These are phyloP conservation scores for Nephrocerus scutellatus DNA, from an alignment of 2,888 invertebrate genomes.

Conservation along the genomic window DNA sequence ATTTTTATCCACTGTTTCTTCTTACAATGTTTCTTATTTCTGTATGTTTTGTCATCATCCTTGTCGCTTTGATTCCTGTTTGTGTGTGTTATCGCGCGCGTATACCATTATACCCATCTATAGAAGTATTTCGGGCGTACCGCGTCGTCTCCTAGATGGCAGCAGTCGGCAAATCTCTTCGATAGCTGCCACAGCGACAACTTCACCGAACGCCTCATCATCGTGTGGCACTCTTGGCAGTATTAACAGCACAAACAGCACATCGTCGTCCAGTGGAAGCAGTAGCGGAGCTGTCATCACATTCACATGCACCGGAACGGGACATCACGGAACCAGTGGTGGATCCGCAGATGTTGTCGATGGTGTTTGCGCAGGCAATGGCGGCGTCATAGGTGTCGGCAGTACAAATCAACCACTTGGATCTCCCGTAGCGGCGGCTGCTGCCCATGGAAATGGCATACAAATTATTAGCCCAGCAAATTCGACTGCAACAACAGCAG, in stretches of 20 bases:
- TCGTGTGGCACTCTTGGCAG: conserved; percentile 40
- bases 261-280: conserved; percentile 40
- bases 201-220: conserved; percentile 26
- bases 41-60: not conserved
- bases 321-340: not conserved
- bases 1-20: too few species aligned
- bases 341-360: conserved; percentile 25
- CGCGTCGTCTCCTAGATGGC: conserved; percentile 46
- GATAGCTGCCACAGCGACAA: conserved; percentile 31
- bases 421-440: conserved; percentile 22
- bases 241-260: conserved; percentile 37
- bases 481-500: conserved; percentile 22
- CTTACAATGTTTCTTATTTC: conserved; percentile 6
- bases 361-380: conserved; percentile 22
- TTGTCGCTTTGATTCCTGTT: conserved; percentile 18
- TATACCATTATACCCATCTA: conserved; percentile 6
- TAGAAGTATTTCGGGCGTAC: conserved; percentile 47
- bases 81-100: conserved; percentile 19
- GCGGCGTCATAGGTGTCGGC: conserved; percentile 17
- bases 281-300: conserved; percentile 41
- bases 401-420: too few species aligned
- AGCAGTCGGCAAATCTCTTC: conserved; percentile 39
- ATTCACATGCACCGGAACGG: conserved; percentile 35
- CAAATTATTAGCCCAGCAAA: too few species aligned
- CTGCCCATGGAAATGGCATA: conserved; percentile 29